Evolutionary conservation across 2,888 invertebrate species (phyloP).

Genomic region (Clivina fossor): DNA sequence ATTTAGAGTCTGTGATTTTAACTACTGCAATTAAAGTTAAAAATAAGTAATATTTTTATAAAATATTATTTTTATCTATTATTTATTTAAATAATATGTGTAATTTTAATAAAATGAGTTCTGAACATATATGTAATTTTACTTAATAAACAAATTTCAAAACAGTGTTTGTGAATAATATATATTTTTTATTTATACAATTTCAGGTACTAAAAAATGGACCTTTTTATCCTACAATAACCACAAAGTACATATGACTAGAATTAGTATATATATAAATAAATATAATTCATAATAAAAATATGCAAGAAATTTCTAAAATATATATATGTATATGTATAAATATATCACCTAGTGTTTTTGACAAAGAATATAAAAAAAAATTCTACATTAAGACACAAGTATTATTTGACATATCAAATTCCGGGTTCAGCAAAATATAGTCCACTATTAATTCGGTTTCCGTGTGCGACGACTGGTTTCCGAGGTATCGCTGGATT

Average conservation of each 20-base stretch:
- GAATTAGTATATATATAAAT: neutral
- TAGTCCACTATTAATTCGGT: constrained; percentile 22
- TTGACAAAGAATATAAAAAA: constrained; percentile 5
- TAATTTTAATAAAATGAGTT: constrained; percentile 9
- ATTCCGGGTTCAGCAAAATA: constrained; percentile 23
- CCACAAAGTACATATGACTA: too few species aligned
- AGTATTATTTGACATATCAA: constrained; percentile 4
- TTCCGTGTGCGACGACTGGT: constrained; percentile 25
- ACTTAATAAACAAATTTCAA: constrained; percentile 2
- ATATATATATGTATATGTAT: constrained; percentile 1
- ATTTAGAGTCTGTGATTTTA: too few species aligned
- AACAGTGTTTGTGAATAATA: neutral
- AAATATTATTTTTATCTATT: constrained; percentile 22
- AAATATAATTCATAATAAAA: constrained; percentile 19
- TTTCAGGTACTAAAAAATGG: constrained; percentile 20
- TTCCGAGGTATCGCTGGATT: constrained; percentile 42
- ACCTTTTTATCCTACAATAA: neutral
- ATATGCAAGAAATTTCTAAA: constrained; percentile 28
- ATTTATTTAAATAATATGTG: constrained; percentile 10
- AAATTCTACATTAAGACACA: neutral
- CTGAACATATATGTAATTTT: constrained; percentile 3
- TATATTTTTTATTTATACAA: too few species aligned
- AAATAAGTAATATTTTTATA: constrained; percentile 10
- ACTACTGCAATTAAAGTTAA: too few species aligned
- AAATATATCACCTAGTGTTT: neutral